phyloP scores from a whole-genome alignment of 2,888 invertebrate species.

The Drosophila infuscata region DNA sequence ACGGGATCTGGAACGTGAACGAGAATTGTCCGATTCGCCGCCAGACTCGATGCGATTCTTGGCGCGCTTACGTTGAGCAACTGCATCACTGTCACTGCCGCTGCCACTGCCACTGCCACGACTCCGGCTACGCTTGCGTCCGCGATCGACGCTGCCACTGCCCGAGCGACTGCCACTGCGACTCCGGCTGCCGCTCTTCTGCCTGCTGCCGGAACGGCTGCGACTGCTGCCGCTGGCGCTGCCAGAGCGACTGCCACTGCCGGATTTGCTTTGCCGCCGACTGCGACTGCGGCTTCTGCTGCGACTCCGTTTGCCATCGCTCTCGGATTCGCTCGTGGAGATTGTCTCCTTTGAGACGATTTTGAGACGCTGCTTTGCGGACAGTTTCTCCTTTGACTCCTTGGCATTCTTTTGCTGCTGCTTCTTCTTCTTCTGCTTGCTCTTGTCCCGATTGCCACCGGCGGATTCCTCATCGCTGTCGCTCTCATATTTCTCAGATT shows the following conservation, averaged over 20 bases:
- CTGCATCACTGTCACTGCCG: constrained; percentile 68
- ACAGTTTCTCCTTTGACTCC: constrained; percentile 85
- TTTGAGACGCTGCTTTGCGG: constrained; percentile 93
- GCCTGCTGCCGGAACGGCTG: constrained; percentile 37
- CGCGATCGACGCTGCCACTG: constrained; percentile 72
- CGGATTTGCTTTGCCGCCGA: constrained; percentile 47
- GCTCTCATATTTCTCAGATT: constrained; percentile 86
- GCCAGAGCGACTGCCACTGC: constrained; percentile 78
- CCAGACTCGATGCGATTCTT: constrained; percentile 79
- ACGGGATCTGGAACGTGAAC: constrained; percentile 63
- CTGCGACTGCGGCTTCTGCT: constrained; percentile 61
- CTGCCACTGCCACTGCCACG: constrained; percentile 74
- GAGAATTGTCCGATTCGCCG: constrained; percentile 70
- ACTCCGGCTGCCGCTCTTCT: constrained; percentile 45
- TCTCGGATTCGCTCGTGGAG: constrained; percentile 93
- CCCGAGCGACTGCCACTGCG: constrained; percentile 64
- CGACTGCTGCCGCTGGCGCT: constrained; percentile 21
- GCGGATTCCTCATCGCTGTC: constrained; percentile 87
- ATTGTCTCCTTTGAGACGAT: constrained; percentile 98
- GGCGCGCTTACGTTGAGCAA: constrained; percentile 52
- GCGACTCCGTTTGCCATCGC: constrained; percentile 81
- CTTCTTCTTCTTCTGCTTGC: constrained; percentile 86
- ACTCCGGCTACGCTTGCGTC: constrained; percentile 69
- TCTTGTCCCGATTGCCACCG: constrained; percentile 84
- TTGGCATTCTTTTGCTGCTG: constrained; percentile 69